Evolutionary conservation across 2,113 vertebrate species (phyloP).

Genomic region (Tamias sibiricus): DNA sequence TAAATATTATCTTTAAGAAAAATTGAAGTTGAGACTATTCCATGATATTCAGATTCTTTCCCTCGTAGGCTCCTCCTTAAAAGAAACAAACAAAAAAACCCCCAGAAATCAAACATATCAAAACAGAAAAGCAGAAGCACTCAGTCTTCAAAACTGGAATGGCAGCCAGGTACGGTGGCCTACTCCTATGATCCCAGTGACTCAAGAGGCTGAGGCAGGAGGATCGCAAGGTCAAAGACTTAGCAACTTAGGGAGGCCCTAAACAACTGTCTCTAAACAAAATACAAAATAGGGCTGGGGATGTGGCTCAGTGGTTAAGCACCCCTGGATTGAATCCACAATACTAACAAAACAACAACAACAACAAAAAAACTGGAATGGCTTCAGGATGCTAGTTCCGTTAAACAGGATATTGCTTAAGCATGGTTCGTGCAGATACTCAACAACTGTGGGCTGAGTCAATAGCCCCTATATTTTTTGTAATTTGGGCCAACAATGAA

Average conservation of each 20-base stretch:
- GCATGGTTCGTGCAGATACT: background rate
- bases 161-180: too few relatives aligned
- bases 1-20: background rate
- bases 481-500: background rate
- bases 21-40: background rate
- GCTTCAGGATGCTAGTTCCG: background rate
- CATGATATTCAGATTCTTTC: background rate
- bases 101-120: background rate
- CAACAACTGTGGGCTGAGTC: background rate
- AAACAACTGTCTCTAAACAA: too few relatives aligned
- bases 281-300: too few relatives aligned
- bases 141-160: background rate
- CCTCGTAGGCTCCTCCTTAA: background rate
- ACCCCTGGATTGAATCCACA: too few relatives aligned
- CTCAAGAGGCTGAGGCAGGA: too few relatives aligned
- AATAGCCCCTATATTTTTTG: background rate
- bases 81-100: too few relatives aligned
- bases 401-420: background rate
- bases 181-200: too few relatives aligned
- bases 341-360: background rate
- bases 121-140: background rate
- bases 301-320: too few relatives aligned
- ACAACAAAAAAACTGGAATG: background rate
- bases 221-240: too few relatives aligned
- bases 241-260: too few relatives aligned